Conservation (phyloP, 2,113 vertebrate genomes). For the Martes martes region DNA sequence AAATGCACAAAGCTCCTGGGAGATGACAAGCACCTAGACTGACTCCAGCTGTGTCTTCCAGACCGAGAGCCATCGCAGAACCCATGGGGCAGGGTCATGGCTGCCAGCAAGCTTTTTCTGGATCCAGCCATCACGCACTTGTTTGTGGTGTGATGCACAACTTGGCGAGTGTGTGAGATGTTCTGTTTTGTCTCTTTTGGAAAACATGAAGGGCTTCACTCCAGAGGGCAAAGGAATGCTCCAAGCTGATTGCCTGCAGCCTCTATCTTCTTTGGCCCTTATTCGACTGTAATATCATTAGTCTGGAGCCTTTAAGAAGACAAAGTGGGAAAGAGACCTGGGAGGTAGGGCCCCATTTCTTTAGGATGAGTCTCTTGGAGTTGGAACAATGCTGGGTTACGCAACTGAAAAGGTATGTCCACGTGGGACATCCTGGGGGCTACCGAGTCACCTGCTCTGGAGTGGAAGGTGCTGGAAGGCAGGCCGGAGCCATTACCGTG, state of each 20-base stretch:
- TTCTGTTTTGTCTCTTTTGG: conserved; percentile 30
- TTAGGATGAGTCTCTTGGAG: conserved; percentile 18
- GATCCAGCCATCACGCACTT: conserved; percentile 49
- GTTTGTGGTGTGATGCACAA: conserved; percentile 5
- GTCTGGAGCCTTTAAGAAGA: not conserved
- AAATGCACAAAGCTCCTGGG: conserved; percentile 52
- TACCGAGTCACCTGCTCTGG: not conserved
- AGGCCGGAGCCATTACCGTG: not conserved
- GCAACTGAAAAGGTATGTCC: not conserved
- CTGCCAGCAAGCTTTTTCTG: conserved; percentile 17
- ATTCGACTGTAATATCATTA: not conserved
- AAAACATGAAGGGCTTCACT: conserved; percentile 47
- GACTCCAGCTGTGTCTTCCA: conserved; percentile 27
- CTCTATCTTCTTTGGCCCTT: not conserved
- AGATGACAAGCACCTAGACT: conserved; percentile 9
- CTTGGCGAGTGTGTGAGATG: not conserved
- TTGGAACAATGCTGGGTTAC: not conserved
- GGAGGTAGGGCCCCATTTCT: not conserved
- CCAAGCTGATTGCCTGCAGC: not conserved
- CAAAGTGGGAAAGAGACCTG: not conserved
- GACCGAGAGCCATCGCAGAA: not conserved
- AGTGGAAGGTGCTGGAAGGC: conserved; percentile 33
- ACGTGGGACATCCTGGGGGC: not conserved
- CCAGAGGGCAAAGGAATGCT: not conserved
- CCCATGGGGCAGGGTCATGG: not conserved